Base-by-base conservation (phyloP, 1,140 invertebrate genomes). In the Drosophila kohkoa region DNA sequence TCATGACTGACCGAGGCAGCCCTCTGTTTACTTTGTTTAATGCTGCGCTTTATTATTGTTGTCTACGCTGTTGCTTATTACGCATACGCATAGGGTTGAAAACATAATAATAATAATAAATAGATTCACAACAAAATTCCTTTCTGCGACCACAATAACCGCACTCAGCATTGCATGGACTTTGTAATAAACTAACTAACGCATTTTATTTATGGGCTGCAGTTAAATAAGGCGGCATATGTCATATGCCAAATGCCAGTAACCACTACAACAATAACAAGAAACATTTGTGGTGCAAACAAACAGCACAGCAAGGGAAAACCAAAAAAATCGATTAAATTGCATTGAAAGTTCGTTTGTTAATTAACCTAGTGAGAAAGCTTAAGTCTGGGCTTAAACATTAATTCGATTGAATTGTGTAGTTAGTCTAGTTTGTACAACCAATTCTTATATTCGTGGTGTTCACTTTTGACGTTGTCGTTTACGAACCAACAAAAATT, bases 121-220 rank as follows among this genome's bases (percentile, higher is more conserved):
- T 77, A 73, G 69, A 82, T 87, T 79, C 78, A 82, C 76, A 87
- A 77, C 73, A 54, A 67, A 77, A 48, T 67, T 28, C 45, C 7
- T 20, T 30, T 25, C 66, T 10, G 32, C 13, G 54, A 59, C 79
- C 71, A 60, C 82, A 71, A 15, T 45, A 20, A 67, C 85, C 77
- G 70, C 83, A 88, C 2, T 55, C 55, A 68, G 66, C 88, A 85
- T 81, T 51, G 54, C 62, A 52, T 66, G 32, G 65, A 69, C 63
- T 77, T 74, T 11, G 80, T 87, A 72, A 88, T 83, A 80, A 87
- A 87, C 83, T 80, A 88, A 80, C 79, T 86, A 82, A 88, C 80
- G 68, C 71, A 72, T 72, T 72, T 78, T 76, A 88, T 88, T 87
- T 83, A 87, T 83, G 80, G 67, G 30, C 46, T 63, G 65, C 63